These are phyloP conservation scores for Chaitophorus viminalis DNA, from an alignment of 2,888 invertebrate species.

Conservation along the genomic window DNA sequence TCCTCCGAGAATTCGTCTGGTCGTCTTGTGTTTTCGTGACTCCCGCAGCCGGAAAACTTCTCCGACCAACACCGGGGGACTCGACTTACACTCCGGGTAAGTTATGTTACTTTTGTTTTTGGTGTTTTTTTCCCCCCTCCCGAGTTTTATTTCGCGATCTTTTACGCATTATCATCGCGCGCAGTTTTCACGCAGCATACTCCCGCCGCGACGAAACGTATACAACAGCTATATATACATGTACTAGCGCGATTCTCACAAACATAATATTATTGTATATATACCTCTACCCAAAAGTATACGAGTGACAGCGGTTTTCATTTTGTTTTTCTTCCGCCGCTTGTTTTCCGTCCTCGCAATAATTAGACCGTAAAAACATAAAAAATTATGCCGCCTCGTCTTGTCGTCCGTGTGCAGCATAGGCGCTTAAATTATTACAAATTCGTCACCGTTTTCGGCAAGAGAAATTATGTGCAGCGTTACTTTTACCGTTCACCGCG, in stretches of 20 bases:
- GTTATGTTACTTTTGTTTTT: not conserved
- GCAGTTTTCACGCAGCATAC: too few species aligned
- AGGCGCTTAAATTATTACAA: constrained; percentile 34
- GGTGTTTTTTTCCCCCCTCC: not conserved
- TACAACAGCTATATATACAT: too few species aligned
- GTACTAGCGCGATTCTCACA: not conserved
- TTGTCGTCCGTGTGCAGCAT: constrained; percentile 2
- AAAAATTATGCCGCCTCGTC: not conserved
- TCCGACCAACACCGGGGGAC: not conserved
- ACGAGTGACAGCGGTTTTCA: not conserved
- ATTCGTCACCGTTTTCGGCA: constrained; percentile 33
- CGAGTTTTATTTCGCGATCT: not conserved
- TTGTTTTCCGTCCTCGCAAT: not conserved
- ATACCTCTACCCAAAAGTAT: not conserved
- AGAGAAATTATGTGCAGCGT: not conserved
- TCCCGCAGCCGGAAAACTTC: not conserved
- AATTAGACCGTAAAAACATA: not conserved
- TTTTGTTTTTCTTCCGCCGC: not conserved
- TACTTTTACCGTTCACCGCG: constrained; percentile 22
- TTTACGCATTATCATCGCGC: not conserved
- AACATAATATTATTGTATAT: not conserved
- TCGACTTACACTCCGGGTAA: not conserved
- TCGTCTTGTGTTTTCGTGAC: not conserved
- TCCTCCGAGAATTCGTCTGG: not conserved
- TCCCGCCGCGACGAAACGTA: too few species aligned